Base-by-base conservation (phyloP, 2,113 vertebrate genomes). In the Vanacampus margaritifer region DNA sequence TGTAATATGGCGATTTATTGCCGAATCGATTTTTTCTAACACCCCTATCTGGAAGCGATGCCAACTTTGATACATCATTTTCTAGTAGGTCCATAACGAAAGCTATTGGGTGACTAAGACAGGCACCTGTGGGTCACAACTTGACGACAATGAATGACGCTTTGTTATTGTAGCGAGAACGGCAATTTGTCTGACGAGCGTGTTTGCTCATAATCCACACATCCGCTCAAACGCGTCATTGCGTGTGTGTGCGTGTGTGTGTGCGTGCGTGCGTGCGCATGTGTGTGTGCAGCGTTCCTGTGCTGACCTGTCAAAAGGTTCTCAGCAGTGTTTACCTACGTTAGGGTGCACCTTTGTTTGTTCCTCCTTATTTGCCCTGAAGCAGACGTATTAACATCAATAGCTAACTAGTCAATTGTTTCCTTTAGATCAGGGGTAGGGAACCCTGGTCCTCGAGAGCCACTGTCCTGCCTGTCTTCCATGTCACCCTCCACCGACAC, bases 271-370 rank as follows among this genome's bases (percentile, higher is more conserved):
- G 17, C 14, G 41, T 16, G 41, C 14, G 11, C 17, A 16, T 68
- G 54, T 76, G 32, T 69, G 54, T 78, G 32, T 56, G 50, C 58
- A 71, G 63, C 71, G 79, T 87, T 84, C 79, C 77, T 82, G 76
- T 75, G 67, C 46, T 67, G 37, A 78, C 78, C 68, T 45, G 64
- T 62, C 71, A 63, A 73, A 65, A 26, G 16, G 63, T 11, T 2
- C 63, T 73, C 12, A 1, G 69, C 69, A 76, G 68, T 65, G 58
- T 32, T 24, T 76, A 73, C 62, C 23, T 75, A 67, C 73, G 65
- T 71, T 65, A 43, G 65, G 65, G 61, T 35, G 69, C 72, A 69
- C 57, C 73, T 70, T 70, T 85, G 69, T 85, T 82, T 85, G 72
- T 58, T 68, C 68, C 74, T 45, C 23, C 3, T 11, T 78, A 68